These are phyloP conservation scores for Polia nebulosa DNA, from an alignment of 2,888 invertebrate species.

Conservation along the genomic window DNA sequence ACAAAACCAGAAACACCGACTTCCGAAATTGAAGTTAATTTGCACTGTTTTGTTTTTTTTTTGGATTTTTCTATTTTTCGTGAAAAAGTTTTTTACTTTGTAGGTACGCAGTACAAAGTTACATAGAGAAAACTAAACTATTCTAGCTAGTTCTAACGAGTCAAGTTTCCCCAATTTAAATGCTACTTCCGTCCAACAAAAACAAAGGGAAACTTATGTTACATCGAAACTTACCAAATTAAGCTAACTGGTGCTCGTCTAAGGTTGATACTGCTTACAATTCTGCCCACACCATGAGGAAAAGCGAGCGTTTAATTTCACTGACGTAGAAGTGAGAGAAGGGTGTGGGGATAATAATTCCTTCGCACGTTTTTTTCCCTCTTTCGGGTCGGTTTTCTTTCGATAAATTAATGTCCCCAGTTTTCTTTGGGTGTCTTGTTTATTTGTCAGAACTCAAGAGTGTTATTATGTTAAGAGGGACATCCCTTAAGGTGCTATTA, in stretches of 20 bases:
- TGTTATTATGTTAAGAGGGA: neutral
- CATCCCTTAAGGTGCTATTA: no score
- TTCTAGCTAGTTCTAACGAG: neutral
- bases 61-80: no score
- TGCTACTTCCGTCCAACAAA: slow-evolving; percentile 4
- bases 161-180: neutral
- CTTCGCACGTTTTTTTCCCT: slow-evolving; percentile 40
- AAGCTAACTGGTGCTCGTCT: slow-evolving; percentile 12
- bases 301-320: slow-evolving; percentile 50
- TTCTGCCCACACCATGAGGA: slow-evolving; percentile 47
- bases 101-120: neutral
- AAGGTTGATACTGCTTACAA: slow-evolving; percentile 32
- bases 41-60: no score
- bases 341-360: slow-evolving; percentile 32
- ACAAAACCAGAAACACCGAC: no score
- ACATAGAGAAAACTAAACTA: neutral
- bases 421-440: slow-evolving; percentile 7
- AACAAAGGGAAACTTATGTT: slow-evolving; percentile 34
- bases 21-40: no score
- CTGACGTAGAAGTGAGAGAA: slow-evolving; percentile 38
- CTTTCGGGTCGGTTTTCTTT: slow-evolving; percentile 31
- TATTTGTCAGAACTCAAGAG: slow-evolving; percentile 8
- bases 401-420: slow-evolving; percentile 1
- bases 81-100: no score
- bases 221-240: slow-evolving; percentile 32